Conservation (phyloP, 2,113 vertebrate genomes). For the Anhinga rufa region DNA sequence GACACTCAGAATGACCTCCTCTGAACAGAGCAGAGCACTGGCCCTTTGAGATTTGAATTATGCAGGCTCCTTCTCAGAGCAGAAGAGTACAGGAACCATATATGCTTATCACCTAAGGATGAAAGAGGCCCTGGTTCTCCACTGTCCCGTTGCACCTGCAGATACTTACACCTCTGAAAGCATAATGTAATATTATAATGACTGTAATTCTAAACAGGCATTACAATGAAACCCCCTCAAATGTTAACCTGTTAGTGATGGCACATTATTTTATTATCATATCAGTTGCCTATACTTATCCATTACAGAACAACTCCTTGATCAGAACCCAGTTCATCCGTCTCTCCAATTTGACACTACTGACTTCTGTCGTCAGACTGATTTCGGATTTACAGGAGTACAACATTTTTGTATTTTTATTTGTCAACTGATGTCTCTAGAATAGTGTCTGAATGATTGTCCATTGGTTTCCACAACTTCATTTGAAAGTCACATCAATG, state of each 20-base stretch:
- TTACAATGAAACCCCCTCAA: neutral
- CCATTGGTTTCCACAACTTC: constrained; percentile 44
- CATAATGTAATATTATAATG: neutral
- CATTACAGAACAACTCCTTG: neutral
- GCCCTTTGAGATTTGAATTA: neutral
- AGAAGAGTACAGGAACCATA: neutral
- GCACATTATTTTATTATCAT: neutral
- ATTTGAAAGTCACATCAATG: constrained; percentile 58
- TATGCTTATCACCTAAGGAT: neutral
- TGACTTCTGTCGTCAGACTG: neutral
- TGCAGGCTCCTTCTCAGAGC: neutral
- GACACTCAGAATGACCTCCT: neutral
- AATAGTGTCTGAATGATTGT: constrained; percentile 23
- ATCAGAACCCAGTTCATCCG: neutral
- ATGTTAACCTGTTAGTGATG: neutral
- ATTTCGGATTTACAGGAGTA: neutral
- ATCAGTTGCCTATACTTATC: neutral
- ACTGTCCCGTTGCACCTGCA: neutral
- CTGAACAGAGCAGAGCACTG: neutral
- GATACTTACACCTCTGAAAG: neutral
- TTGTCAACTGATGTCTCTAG: constrained; percentile 32
- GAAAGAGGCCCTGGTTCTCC: neutral
- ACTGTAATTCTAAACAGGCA: neutral
- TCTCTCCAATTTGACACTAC: neutral
- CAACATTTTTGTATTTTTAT: constrained; percentile 34